Conservation (phyloP, 2,888 invertebrate genomes). For the Archips crataeganus region DNA sequence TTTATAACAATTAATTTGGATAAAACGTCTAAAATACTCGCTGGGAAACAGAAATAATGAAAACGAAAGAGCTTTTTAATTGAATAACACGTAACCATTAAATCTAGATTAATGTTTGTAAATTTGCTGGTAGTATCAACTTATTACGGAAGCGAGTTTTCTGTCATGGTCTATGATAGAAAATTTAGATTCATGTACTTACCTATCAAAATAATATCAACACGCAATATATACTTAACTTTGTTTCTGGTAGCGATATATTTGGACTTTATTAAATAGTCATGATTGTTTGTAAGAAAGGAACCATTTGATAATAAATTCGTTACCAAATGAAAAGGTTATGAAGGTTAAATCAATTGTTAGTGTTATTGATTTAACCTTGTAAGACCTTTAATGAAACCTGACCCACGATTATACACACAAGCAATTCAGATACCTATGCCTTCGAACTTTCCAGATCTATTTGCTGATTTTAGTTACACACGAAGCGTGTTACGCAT, state of each 20-base stretch:
- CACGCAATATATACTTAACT: background rate
- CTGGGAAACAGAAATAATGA: conserved; percentile 11
- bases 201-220: background rate
- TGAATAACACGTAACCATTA: conserved; percentile 21
- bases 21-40: conserved; percentile 3
- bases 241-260: background rate
- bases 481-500: no score
- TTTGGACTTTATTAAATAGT: background rate
- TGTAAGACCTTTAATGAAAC: background rate
- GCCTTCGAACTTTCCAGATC: no score
- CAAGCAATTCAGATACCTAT: background rate
- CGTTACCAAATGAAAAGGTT: background rate
- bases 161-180: background rate
- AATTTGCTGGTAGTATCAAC: conserved; percentile 1
- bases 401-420: background rate
- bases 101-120: conserved; percentile 12
- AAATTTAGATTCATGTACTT: background rate
- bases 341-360: conserved; percentile 4
- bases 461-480: no score
- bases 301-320: background rate
- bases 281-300: background rate
- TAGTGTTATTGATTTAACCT: background rate
- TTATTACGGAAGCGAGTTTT: background rate
- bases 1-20: conserved; percentile 13
- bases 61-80: conserved; percentile 19